Evolutionary conservation across 2,888 invertebrate species (phyloP), one percentile per base, ranked within the genome.

Genomic region (Blastobasis lacticolella): DNA sequence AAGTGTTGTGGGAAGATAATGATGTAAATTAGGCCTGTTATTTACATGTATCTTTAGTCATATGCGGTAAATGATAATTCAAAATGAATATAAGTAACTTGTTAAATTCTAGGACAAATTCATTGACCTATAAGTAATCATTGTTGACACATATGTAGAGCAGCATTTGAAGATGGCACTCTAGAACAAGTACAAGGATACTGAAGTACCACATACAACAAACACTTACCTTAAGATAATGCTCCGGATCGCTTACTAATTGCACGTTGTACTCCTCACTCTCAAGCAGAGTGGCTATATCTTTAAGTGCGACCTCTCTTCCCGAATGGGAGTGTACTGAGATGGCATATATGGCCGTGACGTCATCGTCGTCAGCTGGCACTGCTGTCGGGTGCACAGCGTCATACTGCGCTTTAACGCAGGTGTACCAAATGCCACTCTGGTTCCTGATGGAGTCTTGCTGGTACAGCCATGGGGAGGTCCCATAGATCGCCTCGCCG

Each of bases 401-500:
- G 54, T 81, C 69, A 59, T 75, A 80, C 6, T 56, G 52, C 0
- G 57, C 50, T 54, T 72, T 82, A 4, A 57, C 62, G 52, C 79
- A 71, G 0, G 93, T 93, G 69, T 93, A 96, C 96, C 96, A 97
- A 7, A 95, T 92, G 0, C 90, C 71, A 1, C 91, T 91, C n/a
- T 90, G 67, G 23, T 23, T 23, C 23, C 23, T 23, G 1, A 88
- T 49, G 0, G 94, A 92, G 69, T 96, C 97, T 67, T 97, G 97
- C 78, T 97, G 97, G 53, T 89, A 82, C 1, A 70, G 74, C 96
- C 97, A 97, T 0, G 97, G 96, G 6, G 84, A 89, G 1, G 92
- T 91, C 5, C 81, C 85, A 68, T 96, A 97, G 60, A 97, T 95
- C 0, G 95, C 96, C 70, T 96, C 95, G 0, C 97, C 97, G 66